Conservation (phyloP, 2,888 invertebrate genomes). For the Palloptera scutellata region DNA sequence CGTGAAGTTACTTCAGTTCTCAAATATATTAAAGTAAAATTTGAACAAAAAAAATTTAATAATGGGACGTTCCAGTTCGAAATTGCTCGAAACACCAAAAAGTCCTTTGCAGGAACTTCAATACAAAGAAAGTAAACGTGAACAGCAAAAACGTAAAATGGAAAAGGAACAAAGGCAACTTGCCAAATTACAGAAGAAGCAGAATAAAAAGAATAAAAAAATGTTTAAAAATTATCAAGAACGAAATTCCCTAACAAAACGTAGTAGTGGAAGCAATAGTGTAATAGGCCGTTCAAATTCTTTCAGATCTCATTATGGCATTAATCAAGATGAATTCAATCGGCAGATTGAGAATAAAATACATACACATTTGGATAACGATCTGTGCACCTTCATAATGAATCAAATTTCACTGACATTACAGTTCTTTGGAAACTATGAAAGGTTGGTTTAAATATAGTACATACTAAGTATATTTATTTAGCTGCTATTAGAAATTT, state of each 20-base stretch:
- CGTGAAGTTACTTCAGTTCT: too few relatives aligned
- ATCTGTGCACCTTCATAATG: conserved; percentile 75
- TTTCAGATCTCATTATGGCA: conserved; percentile 36
- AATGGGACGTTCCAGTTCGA: conserved; percentile 60
- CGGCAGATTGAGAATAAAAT: conserved; percentile 61
- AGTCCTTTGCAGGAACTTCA: conserved; percentile 56
- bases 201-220: conserved; percentile 46
- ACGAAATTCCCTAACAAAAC: conserved; percentile 6
- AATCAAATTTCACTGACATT: conserved; percentile 79
- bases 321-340: conserved; percentile 53
- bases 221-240: conserved; percentile 23
- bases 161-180: conserved; percentile 53
- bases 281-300: conserved; percentile 35
- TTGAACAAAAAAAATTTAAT: conserved; percentile 1
- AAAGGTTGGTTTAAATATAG: conserved; percentile 66
- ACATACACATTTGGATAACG: conserved; percentile 69
- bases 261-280: conserved; percentile 42
- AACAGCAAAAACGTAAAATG: conserved; percentile 47
- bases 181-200: conserved; percentile 52
- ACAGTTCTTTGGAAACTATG: conserved; percentile 82
- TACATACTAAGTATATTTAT: not conserved
- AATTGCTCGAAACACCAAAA: conserved; percentile 43
- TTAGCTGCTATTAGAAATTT: too few relatives aligned
- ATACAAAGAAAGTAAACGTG: conserved; percentile 44
- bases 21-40: not conserved